Evolutionary conservation across 2,888 invertebrate species (phyloP).

Genomic region (Pheosia tremula): DNA sequence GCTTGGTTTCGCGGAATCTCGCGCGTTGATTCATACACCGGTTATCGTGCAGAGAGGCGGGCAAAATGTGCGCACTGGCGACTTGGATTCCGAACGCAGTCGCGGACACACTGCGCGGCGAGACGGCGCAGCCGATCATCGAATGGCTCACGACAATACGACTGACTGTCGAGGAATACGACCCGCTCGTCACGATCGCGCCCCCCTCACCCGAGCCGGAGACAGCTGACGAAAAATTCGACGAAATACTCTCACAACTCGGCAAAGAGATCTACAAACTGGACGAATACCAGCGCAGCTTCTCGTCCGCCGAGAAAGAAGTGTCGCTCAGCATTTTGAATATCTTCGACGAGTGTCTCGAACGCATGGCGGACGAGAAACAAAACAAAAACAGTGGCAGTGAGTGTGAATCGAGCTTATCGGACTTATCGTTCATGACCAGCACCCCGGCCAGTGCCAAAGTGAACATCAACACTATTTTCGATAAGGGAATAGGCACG

Average conservation of each 20-base stretch:
- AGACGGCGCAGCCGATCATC: conserved; percentile 67
- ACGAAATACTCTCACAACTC: conserved; percentile 76
- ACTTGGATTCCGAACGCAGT: conserved; percentile 82
- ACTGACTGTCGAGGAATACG: conserved; percentile 75
- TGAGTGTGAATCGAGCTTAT: conserved; percentile 65
- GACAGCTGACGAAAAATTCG: conserved; percentile 66
- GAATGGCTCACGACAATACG: conserved; percentile 75
- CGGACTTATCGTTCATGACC: conserved; percentile 64
- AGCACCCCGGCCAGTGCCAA: conserved; percentile 61
- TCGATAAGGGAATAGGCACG: conserved; percentile 53
- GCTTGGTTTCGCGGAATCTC: conserved; percentile 74
- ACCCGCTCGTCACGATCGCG: conserved; percentile 62
- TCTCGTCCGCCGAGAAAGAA: conserved; percentile 60
- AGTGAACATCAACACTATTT: conserved; percentile 50
- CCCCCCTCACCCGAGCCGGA: conserved; percentile 51
- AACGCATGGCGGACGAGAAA: conserved; percentile 60
- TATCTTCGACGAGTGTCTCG: conserved; percentile 78
- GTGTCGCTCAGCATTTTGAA: conserved; percentile 75
- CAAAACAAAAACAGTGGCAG: conserved; percentile 51
- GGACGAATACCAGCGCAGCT: conserved; percentile 72
- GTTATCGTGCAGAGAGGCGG: conserved; percentile 68
- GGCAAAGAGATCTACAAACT: conserved; percentile 79
- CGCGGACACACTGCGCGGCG: conserved; percentile 71
- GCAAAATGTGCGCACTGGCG: conserved; percentile 72
- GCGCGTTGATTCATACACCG: conserved; percentile 79